Conservation (phyloP, 2,113 vertebrate species). For the Uria lomvia region DNA sequence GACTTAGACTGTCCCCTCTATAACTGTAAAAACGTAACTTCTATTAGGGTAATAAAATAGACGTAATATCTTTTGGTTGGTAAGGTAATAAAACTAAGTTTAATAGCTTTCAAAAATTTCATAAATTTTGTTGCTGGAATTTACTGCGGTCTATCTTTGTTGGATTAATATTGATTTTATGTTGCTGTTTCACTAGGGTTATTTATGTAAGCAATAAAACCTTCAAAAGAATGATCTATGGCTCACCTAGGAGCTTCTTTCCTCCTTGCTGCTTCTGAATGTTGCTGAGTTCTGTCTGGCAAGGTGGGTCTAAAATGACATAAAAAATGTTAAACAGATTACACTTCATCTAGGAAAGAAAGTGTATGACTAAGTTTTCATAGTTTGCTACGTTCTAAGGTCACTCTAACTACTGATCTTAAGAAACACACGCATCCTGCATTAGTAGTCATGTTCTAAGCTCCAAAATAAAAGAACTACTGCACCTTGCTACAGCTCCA, state of each 20-base stretch:
- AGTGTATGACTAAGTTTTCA: background rate
- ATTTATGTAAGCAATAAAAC: slow-evolving; percentile 75
- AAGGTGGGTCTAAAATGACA: slow-evolving; percentile 87
- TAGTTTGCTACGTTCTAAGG: background rate
- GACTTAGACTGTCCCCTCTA: slow-evolving; percentile 6
- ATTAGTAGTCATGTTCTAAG: background rate
- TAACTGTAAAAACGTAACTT: slow-evolving; percentile 45
- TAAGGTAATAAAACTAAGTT: slow-evolving; percentile 70
- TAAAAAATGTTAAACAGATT: slow-evolving; percentile 32
- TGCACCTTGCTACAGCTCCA: background rate
- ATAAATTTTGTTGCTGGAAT: slow-evolving; percentile 71
- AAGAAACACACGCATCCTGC: background rate
- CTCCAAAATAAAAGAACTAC: background rate
- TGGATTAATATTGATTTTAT: slow-evolving; percentile 78
- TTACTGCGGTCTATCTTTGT: slow-evolving; percentile 62
- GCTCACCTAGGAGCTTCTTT: slow-evolving; percentile 91
- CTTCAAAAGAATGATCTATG: slow-evolving; percentile 59
- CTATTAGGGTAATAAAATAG: slow-evolving; percentile 64
- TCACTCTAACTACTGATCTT: background rate
- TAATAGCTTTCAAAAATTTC: slow-evolving; percentile 70
- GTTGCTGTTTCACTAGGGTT: slow-evolving; percentile 68
- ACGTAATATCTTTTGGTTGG: slow-evolving; percentile 58
- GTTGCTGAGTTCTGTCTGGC: slow-evolving; percentile 86
- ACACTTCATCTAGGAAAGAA: background rate
- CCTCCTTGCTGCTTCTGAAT: slow-evolving; percentile 86